Conservation (phyloP, 2,113 vertebrate species). For the Ondatra zibethicus region DNA sequence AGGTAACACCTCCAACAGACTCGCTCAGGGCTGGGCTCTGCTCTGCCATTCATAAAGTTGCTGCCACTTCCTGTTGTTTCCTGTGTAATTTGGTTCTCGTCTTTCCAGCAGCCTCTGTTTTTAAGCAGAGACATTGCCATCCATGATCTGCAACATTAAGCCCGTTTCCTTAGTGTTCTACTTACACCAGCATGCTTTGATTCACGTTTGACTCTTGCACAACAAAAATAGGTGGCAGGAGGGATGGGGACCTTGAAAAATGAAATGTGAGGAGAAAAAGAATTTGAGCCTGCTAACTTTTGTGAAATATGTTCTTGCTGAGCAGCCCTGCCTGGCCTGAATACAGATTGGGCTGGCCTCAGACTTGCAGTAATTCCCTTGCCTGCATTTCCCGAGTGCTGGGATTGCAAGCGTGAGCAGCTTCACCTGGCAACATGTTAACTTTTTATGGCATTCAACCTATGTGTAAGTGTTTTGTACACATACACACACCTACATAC, state of each 20-base stretch:
- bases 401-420: background rate
- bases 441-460: background rate
- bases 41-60: accelerated
- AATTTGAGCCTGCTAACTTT: background rate
- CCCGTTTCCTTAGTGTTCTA: background rate
- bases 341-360: background rate
- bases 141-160: background rate
- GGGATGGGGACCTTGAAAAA: background rate
- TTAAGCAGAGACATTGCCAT: background rate
- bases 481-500: background rate
- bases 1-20: constrained; percentile 83
- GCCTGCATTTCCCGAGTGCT: background rate
- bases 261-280: background rate
- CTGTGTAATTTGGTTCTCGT: background rate
- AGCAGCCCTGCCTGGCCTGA: background rate
- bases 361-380: background rate
- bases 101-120: background rate
- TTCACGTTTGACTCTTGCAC: background rate
- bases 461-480: background rate
- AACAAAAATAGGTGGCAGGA: background rate
- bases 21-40: background rate
- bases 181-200: background rate
- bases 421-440: background rate
- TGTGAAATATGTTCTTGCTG: too few species aligned
- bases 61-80: background rate